Percentiles rank a stretch among this genome's conserved stretches.
These are phyloP conservation scores for Drosophila simulans DNA, from an alignment of 1,140 invertebrate genomes.

Conservation along the genomic window DNA sequence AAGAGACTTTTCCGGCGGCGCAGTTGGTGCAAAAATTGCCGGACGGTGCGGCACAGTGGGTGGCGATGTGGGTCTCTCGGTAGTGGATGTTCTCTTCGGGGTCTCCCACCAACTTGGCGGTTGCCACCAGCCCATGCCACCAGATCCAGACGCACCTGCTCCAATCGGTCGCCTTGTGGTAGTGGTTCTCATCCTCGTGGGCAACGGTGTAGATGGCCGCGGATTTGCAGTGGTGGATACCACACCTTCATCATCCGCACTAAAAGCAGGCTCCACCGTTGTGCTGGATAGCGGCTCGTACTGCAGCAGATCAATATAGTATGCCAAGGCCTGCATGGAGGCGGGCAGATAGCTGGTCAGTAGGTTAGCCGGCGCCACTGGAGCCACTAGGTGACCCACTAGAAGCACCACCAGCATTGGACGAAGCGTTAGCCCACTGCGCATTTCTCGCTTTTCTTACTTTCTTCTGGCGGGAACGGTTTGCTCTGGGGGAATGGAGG, in stretches of 20 bases:
- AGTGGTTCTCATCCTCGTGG: slow-evolving; percentile 14
- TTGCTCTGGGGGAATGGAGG: slow-evolving; percentile 57
- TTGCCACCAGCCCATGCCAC: slow-evolving; percentile 55
- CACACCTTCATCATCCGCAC: slow-evolving; percentile 35
- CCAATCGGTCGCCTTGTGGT: slow-evolving; percentile 51
- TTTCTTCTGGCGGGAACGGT: slow-evolving; percentile 55
- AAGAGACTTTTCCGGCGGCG: slow-evolving; percentile 3
- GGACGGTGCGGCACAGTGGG: slow-evolving; percentile 64
- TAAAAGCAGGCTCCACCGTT: slow-evolving; percentile 73
- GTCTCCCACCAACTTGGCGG: slow-evolving; percentile 78
- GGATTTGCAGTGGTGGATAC: slow-evolving; percentile 17
- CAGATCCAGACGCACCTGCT: slow-evolving; percentile 32
- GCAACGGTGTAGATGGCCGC: slow-evolving; percentile 9
- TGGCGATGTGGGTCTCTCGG: slow-evolving; percentile 48
- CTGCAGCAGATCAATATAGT: slow-evolving; percentile 83
- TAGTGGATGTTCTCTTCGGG: slow-evolving; percentile 54
- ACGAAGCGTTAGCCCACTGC: slow-evolving; percentile 35
- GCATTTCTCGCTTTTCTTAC: slow-evolving; percentile 43
- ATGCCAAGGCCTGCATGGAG: slow-evolving; percentile 82
- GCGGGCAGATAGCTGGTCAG: slow-evolving; percentile 78
- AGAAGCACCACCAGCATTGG: slow-evolving; percentile 29
- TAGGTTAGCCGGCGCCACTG: slow-evolving; percentile 58
- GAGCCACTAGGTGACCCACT: slow-evolving; percentile 34
- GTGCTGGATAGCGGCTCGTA: slow-evolving; percentile 81
- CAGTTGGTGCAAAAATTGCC: slow-evolving; percentile 60